Evolutionary conservation across 2,888 invertebrate genomes (phyloP), one percentile per base, ranked within the genome.

Genomic region (Stomorhina lunata): DNA sequence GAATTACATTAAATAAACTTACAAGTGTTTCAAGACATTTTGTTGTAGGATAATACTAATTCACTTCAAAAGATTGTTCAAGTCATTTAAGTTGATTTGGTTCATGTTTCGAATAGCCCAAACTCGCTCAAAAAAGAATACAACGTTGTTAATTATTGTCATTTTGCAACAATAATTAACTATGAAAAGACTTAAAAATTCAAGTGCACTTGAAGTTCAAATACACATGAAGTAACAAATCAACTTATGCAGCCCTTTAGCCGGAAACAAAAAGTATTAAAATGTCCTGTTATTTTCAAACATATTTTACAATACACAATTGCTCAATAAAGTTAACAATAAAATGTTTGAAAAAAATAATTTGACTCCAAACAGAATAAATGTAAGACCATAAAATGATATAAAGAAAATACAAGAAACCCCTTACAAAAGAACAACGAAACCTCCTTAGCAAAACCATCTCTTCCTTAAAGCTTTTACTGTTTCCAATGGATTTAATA

Each of bases 311-410:
- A 57, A 72, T 59, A 71, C 68, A 76, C 63, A 29, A 72, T 57
- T 75, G 82, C 78, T 65, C 55, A 73, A 79, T 72, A 83, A 76
- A 82, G 71, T 57, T 37, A 32, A 81, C 76, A 79, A 83, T 81
- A 76, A 81, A 84, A 83, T 76, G 73, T 76, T 69, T 66, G 34
- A 29, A 32, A 40, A 55, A 61, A 61, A 63, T 43, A 55, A 48
- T 48, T 22, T 1, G 22, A 66, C 25, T 27, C 32, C 20, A n/a
- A 59, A 20, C 15, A 50, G 20, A 45, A n/a, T 5, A 45, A 69
- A 55, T 2, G 15, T 17, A 43, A 50, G n/a, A 57, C n/a, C 29
- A 55, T 29, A 45, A 78, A 40, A 40, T 9, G 20, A 32, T n/a
- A 53, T 15, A 53, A 4, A 6, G 32, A 29, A 40, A 55, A 32